Evolutionary conservation across 2,797 vertebrate genomes (phyloP).

Genomic region (Bufotes viridis): DNA sequence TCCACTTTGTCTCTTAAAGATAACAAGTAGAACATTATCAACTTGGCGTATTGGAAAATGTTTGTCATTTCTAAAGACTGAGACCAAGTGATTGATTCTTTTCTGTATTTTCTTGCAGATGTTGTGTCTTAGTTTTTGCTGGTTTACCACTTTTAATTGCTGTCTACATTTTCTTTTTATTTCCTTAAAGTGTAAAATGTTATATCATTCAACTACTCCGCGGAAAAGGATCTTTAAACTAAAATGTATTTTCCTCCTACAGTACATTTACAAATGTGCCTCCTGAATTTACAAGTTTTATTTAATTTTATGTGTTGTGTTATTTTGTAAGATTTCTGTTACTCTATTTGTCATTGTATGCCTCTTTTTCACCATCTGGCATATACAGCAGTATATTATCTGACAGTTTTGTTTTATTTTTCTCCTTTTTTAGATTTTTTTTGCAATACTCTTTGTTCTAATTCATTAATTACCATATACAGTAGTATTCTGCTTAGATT

Average conservation of each 20-base stretch:
- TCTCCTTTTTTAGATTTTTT: not conserved
- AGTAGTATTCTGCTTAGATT: not conserved
- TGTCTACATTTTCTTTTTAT: not conserved
- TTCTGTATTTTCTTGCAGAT: not conserved
- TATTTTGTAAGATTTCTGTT: not conserved
- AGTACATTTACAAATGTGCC: not conserved
- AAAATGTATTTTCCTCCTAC: not conserved
- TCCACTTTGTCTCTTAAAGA: not conserved
- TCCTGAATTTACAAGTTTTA: not conserved
- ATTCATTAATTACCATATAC: not conserved
- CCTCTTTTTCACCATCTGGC: not conserved
- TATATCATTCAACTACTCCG: not conserved
- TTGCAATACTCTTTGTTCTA: not conserved
- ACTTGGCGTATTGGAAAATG: not conserved
- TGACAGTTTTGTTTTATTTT: too few species aligned
- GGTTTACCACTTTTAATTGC: not conserved
- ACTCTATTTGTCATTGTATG: not conserved
- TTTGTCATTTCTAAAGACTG: not conserved
- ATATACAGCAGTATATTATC: not conserved
- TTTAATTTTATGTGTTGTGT: not conserved
- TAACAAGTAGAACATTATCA: not conserved
- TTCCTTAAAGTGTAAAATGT: not conserved
- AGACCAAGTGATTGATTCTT: not conserved
- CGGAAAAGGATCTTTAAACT: not conserved
- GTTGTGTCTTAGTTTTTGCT: not conserved